A percentile compares a stretch with the other conserved stretches of the same genome.
Conservation (phyloP, 2,113 vertebrate species). For the Brachirus orientalis region DNA sequence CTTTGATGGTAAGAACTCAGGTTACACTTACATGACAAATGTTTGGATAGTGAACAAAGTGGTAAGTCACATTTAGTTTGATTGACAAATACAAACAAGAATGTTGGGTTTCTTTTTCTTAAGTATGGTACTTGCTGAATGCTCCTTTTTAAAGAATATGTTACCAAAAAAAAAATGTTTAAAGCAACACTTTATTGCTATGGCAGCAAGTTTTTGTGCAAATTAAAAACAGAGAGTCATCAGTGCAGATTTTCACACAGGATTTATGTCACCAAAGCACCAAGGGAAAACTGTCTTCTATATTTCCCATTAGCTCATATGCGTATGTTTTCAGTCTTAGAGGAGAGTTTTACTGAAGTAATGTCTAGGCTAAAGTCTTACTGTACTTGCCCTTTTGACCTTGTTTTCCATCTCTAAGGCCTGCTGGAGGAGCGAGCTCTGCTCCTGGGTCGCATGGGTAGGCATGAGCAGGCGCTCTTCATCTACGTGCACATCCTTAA, state of each 20-base stretch:
- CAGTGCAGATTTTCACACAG: too few relatives aligned
- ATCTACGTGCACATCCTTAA: constrained; percentile 97
- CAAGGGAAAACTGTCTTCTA: background rate
- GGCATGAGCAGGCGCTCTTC: constrained; percentile 97
- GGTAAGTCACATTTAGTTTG: background rate
- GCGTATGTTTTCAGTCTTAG: constrained; percentile 5
- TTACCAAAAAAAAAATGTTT: background rate
- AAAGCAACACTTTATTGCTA: too few relatives aligned
- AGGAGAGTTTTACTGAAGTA: background rate
- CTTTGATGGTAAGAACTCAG: constrained; percentile 88
- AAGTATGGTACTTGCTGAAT: background rate
- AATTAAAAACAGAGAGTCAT: background rate
- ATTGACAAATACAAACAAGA: background rate
- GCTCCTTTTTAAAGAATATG: background rate
- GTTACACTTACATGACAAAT: background rate
- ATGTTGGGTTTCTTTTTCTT: background rate
- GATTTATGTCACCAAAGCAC: background rate
- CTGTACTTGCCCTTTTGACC: constrained; percentile 10
- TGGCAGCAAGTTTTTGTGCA: background rate
- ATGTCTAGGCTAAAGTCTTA: background rate
- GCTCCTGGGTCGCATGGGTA: constrained; percentile 96
- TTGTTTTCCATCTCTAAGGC: constrained; percentile 75
- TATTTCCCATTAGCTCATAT: constrained; percentile 2
- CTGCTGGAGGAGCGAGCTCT: constrained; percentile 95
- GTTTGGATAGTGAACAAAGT: background rate